Base-by-base conservation (phyloP, 2,888 invertebrate species). In the Tromatobia lineatoria region DNA sequence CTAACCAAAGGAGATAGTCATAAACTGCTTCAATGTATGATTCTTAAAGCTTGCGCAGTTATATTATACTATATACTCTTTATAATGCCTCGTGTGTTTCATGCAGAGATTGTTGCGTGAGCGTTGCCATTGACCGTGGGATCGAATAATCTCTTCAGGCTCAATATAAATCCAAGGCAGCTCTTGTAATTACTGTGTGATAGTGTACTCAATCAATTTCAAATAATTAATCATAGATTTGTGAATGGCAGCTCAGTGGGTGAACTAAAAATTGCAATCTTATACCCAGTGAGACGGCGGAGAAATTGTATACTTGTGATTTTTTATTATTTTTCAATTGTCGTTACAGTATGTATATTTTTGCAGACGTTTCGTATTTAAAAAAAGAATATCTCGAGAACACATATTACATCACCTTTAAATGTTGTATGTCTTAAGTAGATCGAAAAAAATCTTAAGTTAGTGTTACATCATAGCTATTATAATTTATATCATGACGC, bases 81-180 rank as follows among this genome's bases (percentile, higher is more conserved):
- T 47, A 18, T 61, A 25, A 45, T 76, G 45, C 15, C 70, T 78
- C 34, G 20, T 70, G 61, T 78, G 50, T 25, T 47, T 70, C 54
- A 59, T 25, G 47, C 15, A 38, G 29, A 54, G 20, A 54, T 69
- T 34, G 29, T 59, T 71, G 76, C 80, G 75, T 70, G 75, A 77
- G 73, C 69, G 69, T 78, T 78, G 78, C 69, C 82, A 82, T 82
- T 78, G 82, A 78, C 78, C 82, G 69, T 74, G 78, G 73, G 78
- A 69, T 82, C 73, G 73, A 67, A 69, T 66, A 59, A 11, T 69
- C 66, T 66, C 71, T 64, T 38, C 64, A 11, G 11, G n/a, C 38
- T 61, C 38, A 57, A 57, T 57, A 57, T 25, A 57, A 25, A 25
- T 25, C 57, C 57, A 57, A 57, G 25, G 25, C 57, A 25, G 25